Percentiles rank a stretch among this genome's conserved stretches.
These are phyloP conservation scores for Lagopus muta DNA, from an alignment of 2,113 vertebrate species.

Conservation along the genomic window DNA sequence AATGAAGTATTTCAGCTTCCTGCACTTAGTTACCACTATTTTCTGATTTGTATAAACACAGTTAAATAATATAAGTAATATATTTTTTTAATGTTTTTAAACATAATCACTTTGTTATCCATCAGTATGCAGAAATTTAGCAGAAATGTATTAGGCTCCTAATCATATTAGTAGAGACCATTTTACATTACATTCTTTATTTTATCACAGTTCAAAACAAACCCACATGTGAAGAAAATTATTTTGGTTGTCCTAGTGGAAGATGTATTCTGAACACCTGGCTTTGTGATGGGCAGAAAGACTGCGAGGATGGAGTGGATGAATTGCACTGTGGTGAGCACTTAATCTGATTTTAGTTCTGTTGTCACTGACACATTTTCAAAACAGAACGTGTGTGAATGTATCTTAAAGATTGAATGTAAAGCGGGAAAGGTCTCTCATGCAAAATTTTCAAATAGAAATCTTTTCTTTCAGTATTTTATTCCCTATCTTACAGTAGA, in stretches of 20 bases:
- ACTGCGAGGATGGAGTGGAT: conserved; percentile 96
- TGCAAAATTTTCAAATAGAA: background rate
- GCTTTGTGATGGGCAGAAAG: conserved; percentile 97
- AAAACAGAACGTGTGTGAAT: background rate
- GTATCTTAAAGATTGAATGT: background rate
- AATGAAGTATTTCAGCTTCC: background rate
- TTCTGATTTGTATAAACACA: background rate
- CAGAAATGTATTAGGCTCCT: conserved; percentile 63
- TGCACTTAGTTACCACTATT: background rate
- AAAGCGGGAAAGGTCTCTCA: background rate
- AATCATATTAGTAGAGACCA: conserved; percentile 67
- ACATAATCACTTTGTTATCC: background rate
- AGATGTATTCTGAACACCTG: conserved; percentile 98
- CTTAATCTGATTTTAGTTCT: background rate
- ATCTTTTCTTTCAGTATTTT: background rate
- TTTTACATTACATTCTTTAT: conserved; percentile 77
- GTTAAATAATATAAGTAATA: background rate
- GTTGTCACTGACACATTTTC: background rate
- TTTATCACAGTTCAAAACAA: conserved; percentile 89
- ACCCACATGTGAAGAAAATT: conserved; percentile 95
- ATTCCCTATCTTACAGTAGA: background rate
- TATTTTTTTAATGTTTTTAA: background rate
- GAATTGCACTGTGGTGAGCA: conserved; percentile 94
- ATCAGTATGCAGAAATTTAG: background rate
- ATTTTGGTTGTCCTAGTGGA: conserved; percentile 97